Evolutionary conservation across 1,140 invertebrate genomes (phyloP), one percentile per base, ranked within the genome.

Genomic region (Ladona fulva): DNA sequence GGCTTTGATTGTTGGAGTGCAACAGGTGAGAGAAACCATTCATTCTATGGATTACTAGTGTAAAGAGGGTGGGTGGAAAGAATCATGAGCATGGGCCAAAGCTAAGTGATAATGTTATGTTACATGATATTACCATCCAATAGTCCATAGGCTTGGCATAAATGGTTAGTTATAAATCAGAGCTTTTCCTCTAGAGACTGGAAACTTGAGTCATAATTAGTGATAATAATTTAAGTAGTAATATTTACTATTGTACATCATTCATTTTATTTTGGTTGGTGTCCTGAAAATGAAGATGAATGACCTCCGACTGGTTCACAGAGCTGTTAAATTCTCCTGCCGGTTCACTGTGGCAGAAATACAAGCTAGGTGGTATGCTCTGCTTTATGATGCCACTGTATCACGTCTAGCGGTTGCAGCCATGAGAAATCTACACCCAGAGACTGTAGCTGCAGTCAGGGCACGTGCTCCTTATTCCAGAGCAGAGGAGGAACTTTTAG

Each of bases 311-410:
- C 90, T 90, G 82, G 96, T 99, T 10, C 94, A 98, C 84, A 87
- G 93, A 80, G 95, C 96, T 25, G 92, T 97, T 5, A 98, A 97
- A 84, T 99, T 99, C 87, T 97, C 97, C 0, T 97, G 96, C 83
- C 91, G 94, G 80, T 99, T 98, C 84, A 97, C 95, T 0, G 85
- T 98, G 16, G 92, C 94, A 84, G 97, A 99, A 84, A 90, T 99
- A 29, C 95, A 98, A 83, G 94, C 96, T 79, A 89, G 97, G 78
- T 99, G 97, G 97, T 97, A 97, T 87, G 93, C 95, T 12, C 83
- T 99, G 74, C 86, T 99, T 1, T 99, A 98, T 85, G 96, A 99
- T 85, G 92, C 94, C 74, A 90, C 92, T 73, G 91, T 95, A 52
- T 95, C 92, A 14, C 89, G 95, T 80, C 90, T 97, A 73, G 95